Evolutionary conservation across 1,140 invertebrate genomes (phyloP), one percentile per base, ranked within the genome.

Genomic region (Drosophila littoralis): DNA sequence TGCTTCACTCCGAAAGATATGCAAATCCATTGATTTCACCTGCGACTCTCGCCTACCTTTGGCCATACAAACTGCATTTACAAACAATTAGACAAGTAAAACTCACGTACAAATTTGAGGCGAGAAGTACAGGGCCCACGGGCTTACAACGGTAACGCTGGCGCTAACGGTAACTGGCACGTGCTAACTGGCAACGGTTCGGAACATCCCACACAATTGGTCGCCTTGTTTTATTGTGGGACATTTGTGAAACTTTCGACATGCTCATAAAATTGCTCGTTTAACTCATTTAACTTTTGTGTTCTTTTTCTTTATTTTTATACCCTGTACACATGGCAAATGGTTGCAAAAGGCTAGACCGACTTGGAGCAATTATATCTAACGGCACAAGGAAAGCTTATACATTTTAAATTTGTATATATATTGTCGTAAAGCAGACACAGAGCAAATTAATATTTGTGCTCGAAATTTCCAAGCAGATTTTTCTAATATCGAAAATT

Each of bases 201-300:
- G 38, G 10, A 51, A 46, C 57, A 63, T 55, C 42, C 55, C 57
- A 57, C 42, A 59, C 55, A 75, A 64, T 71, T 46, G 65, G 71
- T 61, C 42, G 55, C 65, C 71, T 69, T 74, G 65, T 69, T 74
- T 74, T 74, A 69, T 85, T 72, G 54, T 66, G 72, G 61, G 79
- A 55, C 74, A 77, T 84, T 84, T 67, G 69, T 40, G 40, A 83
- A 88, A 88, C 70, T 89, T 89, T 88, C 51, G 74, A 69, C 73
- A 77, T 63, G 83, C 83, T 88, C 79, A 82, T 90, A 73, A 90
- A 90, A 85, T 86, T 88, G 79, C 86, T 90, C 86, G 86, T 82
- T 90, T 90, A 90, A 90, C 86, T 90, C 86, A 90, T 90, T 90
- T 90, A 90, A 90, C 88, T 90, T 86, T 83, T 83, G 77, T 48